These are phyloP conservation scores for Heptranchias perlo DNA, from an alignment of 2,113 vertebrate species.

Conservation along the genomic window DNA sequence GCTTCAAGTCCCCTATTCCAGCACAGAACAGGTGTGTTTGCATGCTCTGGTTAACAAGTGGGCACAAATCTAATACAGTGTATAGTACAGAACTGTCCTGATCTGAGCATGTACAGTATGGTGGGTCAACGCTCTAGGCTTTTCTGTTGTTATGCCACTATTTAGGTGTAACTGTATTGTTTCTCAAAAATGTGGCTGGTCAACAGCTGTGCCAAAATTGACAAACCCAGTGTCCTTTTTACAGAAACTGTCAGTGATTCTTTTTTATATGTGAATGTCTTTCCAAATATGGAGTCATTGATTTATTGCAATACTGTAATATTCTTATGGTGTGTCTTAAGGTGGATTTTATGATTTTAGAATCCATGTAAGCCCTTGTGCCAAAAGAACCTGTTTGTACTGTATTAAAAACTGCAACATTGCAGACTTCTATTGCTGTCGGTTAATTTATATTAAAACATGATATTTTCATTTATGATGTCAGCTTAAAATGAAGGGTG, in stretches of 20 bases:
- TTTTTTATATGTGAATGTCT: conserved; percentile 39
- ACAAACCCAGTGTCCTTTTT: conserved; percentile 36
- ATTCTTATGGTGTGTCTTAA: conserved; percentile 39
- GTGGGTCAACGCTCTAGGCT: conserved; percentile 31
- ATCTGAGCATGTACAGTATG: conserved; percentile 27
- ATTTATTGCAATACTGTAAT: conserved; percentile 38
- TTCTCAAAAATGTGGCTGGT: conserved; percentile 22
- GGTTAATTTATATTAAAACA: conserved; percentile 32
- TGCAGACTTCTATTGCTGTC: conserved; percentile 29
- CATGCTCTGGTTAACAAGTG: not conserved
- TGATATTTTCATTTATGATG: not conserved
- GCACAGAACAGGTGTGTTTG: not conserved
- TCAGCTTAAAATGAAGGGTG: not conserved
- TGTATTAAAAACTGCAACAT: conserved; percentile 37
- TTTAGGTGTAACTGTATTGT: conserved; percentile 32
- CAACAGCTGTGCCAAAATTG: conserved; percentile 32
- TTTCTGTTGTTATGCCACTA: conserved; percentile 28
- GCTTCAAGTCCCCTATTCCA: not conserved
- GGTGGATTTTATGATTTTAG: conserved; percentile 38
- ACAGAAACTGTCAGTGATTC: conserved; percentile 37
- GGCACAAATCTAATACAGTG: not conserved
- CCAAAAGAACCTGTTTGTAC: conserved; percentile 37
- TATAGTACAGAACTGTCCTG: conserved; percentile 14
- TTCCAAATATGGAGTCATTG: conserved; percentile 37
- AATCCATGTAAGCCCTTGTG: conserved; percentile 38